Percentiles rank a stretch among this genome's conserved stretches.
Conservation (phyloP, 2,113 vertebrate species). For the Carollia perspicillata region DNA sequence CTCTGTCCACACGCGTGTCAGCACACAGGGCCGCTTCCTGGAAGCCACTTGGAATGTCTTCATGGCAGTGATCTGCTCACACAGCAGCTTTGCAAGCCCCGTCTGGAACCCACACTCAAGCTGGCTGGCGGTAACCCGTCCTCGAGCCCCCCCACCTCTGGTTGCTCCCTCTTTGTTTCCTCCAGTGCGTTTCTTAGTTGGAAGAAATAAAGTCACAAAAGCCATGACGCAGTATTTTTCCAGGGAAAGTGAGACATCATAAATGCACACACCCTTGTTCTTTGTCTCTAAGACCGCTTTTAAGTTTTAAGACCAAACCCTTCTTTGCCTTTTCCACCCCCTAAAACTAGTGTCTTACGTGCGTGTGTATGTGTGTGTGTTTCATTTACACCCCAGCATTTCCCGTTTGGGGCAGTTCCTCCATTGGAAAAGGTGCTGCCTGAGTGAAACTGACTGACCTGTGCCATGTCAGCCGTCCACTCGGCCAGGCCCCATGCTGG, state of each 20-base stretch:
- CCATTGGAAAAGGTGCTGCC: neutral
- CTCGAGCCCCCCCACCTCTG: neutral
- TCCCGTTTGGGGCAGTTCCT: neutral
- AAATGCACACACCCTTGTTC: conserved; percentile 1
- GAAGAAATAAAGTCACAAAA: conserved; percentile 56
- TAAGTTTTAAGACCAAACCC: conserved; percentile 5
- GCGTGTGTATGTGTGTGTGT: neutral
- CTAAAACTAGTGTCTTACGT: neutral
- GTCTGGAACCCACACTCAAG: conserved; percentile 32
- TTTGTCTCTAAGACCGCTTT: conserved; percentile 29
- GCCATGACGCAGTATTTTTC: neutral
- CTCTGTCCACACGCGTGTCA: conserved; percentile 64
- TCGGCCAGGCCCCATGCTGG: neutral
- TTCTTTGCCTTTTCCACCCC: neutral
- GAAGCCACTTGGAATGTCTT: conserved; percentile 68
- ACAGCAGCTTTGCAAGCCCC: conserved; percentile 52
- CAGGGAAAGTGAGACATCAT: conserved; percentile 31
- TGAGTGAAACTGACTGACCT: neutral
- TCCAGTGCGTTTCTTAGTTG: conserved; percentile 11
- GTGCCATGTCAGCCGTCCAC: neutral
- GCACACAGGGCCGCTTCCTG: conserved; percentile 68
- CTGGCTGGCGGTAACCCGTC: conserved; percentile 39
- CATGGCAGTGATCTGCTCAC: conserved; percentile 51
- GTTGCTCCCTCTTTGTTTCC: neutral
- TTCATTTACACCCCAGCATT: neutral